Evolutionary conservation across 2,888 invertebrate genomes (phyloP).

Genomic region (Drosophila siamana): DNA sequence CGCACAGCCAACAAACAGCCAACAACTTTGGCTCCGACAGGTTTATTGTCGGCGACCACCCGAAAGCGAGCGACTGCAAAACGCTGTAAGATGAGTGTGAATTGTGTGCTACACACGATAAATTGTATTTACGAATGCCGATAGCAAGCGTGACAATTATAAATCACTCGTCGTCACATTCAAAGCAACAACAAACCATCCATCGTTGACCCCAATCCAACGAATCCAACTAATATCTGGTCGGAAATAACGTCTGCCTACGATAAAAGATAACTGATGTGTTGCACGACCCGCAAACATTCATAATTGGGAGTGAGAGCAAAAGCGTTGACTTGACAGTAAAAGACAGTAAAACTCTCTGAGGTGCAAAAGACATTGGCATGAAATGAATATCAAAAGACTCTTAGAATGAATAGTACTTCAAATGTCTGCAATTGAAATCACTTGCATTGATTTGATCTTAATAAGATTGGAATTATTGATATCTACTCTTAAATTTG

Average conservation of each 20-base stretch:
- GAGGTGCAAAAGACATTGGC: no score
- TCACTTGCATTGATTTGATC: no score
- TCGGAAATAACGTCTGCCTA: conserved; percentile 1
- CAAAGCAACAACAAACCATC: not conserved
- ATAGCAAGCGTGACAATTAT: conserved; percentile 7
- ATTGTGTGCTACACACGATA: not conserved
- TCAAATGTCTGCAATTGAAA: no score
- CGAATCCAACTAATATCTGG: not conserved
- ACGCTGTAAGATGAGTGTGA: not conserved
- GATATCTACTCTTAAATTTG: no score
- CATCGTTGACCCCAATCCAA: not conserved
- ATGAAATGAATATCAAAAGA: no score
- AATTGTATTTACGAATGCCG: not conserved
- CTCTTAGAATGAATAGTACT: no score
- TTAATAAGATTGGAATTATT: no score
- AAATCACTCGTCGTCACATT: conserved; percentile 4
- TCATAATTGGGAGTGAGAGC: not conserved
- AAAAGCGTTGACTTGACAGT: no score
- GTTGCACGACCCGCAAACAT: not conserved
- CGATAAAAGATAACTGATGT: not conserved
- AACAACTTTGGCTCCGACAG: not conserved
- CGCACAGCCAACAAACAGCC: conserved; percentile 13
- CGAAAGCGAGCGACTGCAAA: conserved; percentile 3
- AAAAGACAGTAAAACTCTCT: no score
- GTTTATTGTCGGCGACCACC: conserved; percentile 26